Evolutionary conservation across 1,140 invertebrate genomes (phyloP), one percentile per base, ranked within the genome.

Genomic region (Drosophila navojoa): DNA sequence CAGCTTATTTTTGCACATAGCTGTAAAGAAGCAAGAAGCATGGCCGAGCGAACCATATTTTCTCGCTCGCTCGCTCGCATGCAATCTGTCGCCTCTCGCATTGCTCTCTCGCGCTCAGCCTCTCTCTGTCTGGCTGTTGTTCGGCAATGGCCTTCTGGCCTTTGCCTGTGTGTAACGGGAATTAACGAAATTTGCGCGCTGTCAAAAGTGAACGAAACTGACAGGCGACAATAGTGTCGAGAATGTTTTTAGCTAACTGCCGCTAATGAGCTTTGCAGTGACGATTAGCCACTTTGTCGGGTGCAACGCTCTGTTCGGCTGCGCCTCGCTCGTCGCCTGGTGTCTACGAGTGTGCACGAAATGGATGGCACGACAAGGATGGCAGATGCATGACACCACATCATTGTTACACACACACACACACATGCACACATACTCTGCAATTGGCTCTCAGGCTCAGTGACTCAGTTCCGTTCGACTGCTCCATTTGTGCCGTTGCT

Each of bases 11-110:
- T 69, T 71, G 42, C 77, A 57, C 52, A 10, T 35, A 38, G 25
- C 54, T 67, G 32, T 27, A 42, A 54, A 67, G 54, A 47, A 71
- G 44, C 77, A 85, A 86, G 69, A 78, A 87, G 71, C 70, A 82
- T 84, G 76, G 85, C 77, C 77, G 69, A 60, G 58, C 57, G 61
- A 81, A 89, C 71, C 76, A 71, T 59, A 76, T 71, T 82, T 71
- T 49, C 11, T 47, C 35, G 11, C 66, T 52, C 54, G 32, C 44
- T 47, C 16, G 19, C 19, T 10, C 58, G 25, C 35, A 64, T 27
- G 25, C 25, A 59, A 25, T 9, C 15, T 15, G 19, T 11, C 59
- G 27, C 22, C 13, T 42, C 19, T 42, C 44, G 2, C 19, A 22
- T 22, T 22, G 19, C 19, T 62, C 59, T 35, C 55, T 25, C 13